A percentile compares a stretch with the other conserved stretches of the same genome.
Evolutionary conservation across 2,888 invertebrate genomes (phyloP).

Genomic region (Augiades crinisus): DNA sequence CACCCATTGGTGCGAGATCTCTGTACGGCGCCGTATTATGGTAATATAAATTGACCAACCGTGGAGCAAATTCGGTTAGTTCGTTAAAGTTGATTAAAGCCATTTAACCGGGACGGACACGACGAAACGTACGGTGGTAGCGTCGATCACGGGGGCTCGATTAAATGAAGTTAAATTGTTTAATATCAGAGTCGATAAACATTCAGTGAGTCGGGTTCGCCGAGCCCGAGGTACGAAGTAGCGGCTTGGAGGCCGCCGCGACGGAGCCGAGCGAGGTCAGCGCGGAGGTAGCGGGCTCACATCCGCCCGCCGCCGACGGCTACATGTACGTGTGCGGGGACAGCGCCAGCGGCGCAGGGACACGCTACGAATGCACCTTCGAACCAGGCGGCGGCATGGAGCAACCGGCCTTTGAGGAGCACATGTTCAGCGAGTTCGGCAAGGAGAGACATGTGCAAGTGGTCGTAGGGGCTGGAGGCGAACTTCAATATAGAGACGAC

Average conservation of each 20-base stretch:
- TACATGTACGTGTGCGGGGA: conserved; percentile 78
- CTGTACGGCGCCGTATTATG: conserved; percentile 64
- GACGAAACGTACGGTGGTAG: conserved; percentile 75
- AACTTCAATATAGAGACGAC: conserved; percentile 75
- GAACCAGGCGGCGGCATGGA: conserved; percentile 81
- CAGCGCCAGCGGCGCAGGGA: conserved; percentile 47
- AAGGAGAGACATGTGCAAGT: conserved; percentile 77
- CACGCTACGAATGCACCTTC: conserved; percentile 71
- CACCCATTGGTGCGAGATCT: conserved; percentile 60
- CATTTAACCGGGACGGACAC: conserved; percentile 79
- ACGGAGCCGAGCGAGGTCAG: conserved; percentile 74
- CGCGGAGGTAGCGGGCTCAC: conserved; percentile 74
- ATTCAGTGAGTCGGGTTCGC: conserved; percentile 45
- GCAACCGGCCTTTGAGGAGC: conserved; percentile 87
- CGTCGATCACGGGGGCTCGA: conserved; percentile 69
- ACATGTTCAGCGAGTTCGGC: conserved; percentile 89
- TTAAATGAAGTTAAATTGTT: conserved; percentile 78
- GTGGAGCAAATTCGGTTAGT: conserved; percentile 80
- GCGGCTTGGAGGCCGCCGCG: conserved; percentile 53
- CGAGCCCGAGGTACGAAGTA: conserved; percentile 42
- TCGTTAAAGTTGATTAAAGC: conserved; percentile 82
- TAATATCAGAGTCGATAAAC: conserved; percentile 64
- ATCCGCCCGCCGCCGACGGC: conserved; percentile 70
- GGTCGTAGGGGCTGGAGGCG: conserved; percentile 75
- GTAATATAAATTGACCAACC: conserved; percentile 83